Conservation (phyloP, 2,113 vertebrate genomes). For the Pomatostomus ruficeps region DNA sequence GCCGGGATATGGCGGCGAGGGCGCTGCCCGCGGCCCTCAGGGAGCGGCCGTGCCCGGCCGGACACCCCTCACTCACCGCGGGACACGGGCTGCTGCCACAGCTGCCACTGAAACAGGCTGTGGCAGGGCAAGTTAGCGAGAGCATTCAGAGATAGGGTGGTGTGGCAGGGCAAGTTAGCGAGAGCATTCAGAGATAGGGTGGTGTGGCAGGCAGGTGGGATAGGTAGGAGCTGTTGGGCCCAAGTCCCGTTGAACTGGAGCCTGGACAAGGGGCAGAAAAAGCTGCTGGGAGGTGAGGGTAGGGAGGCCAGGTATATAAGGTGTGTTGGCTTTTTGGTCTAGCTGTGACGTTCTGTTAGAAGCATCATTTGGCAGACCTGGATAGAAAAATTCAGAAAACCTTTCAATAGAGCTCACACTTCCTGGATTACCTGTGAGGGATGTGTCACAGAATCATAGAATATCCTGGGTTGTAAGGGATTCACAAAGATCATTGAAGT, state of each 20-base stretch:
- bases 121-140: accelerated
- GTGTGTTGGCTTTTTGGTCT: neutral
- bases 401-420: neutral
- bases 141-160: no score
- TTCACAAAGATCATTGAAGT: neutral
- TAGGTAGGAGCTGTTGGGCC: neutral
- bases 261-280: neutral
- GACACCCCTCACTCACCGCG: accelerated
- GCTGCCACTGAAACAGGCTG: accelerated
- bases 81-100: neutral
- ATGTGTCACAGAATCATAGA: neutral
- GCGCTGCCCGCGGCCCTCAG: neutral
- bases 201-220: neutral
- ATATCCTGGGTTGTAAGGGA: neutral
- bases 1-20: neutral
- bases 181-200: neutral
- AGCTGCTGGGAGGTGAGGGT: neutral
- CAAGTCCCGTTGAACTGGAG: neutral
- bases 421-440: neutral
- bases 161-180: neutral
- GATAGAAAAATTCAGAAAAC: neutral
- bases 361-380: neutral
- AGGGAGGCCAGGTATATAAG: accelerated
- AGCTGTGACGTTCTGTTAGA: neutral
- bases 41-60: neutral